Base-by-base conservation (phyloP, 1,140 invertebrate genomes). In the Mactra quadrangularis region DNA sequence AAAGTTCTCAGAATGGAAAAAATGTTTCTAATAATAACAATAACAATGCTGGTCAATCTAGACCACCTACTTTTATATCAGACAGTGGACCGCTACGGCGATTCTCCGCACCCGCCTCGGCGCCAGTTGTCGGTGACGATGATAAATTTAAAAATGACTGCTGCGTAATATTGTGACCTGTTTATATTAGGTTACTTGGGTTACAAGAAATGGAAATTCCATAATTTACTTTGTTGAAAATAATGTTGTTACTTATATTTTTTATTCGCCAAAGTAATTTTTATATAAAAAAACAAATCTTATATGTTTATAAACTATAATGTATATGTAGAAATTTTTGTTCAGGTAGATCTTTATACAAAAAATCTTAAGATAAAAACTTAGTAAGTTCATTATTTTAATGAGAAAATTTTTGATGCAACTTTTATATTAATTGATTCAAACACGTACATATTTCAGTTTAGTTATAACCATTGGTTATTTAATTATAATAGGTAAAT, bases 71-170 rank as follows among this genome's bases (percentile, higher is more conserved):
- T 3, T 81, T 70, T 71, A 71, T 71, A 38, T 70, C 77, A 31
- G 77, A 81, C 35, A 81, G 22, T 60, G 77, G 77, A 71, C 64
- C 64, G 11, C 71, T 81, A 60, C 64, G 77, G 50, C 31, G 77
- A 11, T 81, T 81, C 50, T 68, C 62, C 15, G 64, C 77, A 13
- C 77, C 77, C 0, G 57, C 35, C 47, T 81, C 77, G 11, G 29
- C 77, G 2, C 77, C 77, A 27, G 77, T 71, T 66, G 57, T 81
- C 25, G 77, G 77, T 17, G 77, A 81, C 13, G 77, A 81, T 50
- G 66, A 81, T 57, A 81, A 81, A 33, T 81, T 81, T 57, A 81
- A 81, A 60, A 70, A 68, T 50, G 50, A 81, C 47, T 81, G 77
- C 68, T 81, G 77, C 47, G 77, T 71, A 22, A 71, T 81, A 22